These are phyloP conservation scores for Campopleginae sp. DNA, from an alignment of 2,888 invertebrate genomes.

Conservation along the genomic window DNA sequence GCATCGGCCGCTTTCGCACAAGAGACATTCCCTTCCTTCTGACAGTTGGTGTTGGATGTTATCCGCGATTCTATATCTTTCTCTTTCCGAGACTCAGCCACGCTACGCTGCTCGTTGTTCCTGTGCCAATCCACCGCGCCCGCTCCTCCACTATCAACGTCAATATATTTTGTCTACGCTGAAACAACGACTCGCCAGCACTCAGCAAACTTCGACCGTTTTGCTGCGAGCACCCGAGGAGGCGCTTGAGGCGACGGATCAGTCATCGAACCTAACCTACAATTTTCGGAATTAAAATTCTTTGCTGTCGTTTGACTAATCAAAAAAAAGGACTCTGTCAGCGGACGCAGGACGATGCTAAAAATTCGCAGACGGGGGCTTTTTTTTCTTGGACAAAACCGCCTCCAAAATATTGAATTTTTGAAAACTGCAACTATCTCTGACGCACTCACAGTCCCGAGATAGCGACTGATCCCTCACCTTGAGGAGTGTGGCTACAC, in stretches of 20 bases:
- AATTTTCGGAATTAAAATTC: no score
- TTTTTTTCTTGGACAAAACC: no score
- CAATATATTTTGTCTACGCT: conserved; percentile 47
- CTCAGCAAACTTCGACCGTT: conserved; percentile 40
- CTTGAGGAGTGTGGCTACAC: no score
- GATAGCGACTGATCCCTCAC: no score
- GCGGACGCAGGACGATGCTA: no score
- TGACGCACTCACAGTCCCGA: no score
- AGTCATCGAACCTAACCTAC: no score
- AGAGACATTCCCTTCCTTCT: conserved; percentile 21
- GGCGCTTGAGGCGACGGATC: conserved; percentile 27
- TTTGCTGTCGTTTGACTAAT: no score
- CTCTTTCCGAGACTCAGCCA: not conserved
- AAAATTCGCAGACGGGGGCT: no score
- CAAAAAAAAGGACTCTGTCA: no score
- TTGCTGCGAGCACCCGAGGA: conserved; percentile 31
- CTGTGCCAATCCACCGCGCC: conserved; percentile 32
- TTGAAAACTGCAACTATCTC: no score
- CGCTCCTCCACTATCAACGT: conserved; percentile 39
- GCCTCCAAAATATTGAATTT: no score
- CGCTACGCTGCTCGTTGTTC: conserved; percentile 21
- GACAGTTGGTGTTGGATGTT: conserved; percentile 6
- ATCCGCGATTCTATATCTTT: not conserved
- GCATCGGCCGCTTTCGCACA: conserved; percentile 43
- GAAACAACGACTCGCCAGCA: conserved; percentile 13